Evolutionary conservation across 2,113 vertebrate species (phyloP), one percentile per base, ranked within the genome.

Genomic region (Gymnarchus niloticus): DNA sequence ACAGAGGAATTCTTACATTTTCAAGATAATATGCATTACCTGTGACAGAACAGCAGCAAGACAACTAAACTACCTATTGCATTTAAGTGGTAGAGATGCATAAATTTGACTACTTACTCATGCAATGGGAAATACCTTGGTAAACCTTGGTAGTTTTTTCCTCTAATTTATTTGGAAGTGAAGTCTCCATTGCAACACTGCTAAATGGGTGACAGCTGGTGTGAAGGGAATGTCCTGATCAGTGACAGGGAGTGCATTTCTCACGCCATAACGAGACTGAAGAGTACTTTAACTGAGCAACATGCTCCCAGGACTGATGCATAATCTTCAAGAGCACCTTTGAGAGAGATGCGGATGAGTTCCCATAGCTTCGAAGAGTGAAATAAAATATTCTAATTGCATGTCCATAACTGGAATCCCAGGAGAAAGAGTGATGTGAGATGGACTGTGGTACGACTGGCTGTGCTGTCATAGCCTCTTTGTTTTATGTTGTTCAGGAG

Each of bases 341-440:
- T 56, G n/a, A 28, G 48, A 56, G 80, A 52, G n/a, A 19, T 9
- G 23, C 37, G 9, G 76, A 78, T 48, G 76, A 54, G 48, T 82
- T 82, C 21, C n/a, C 80, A 54, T 54, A 56, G 49, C 51, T 56
- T 82, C 28, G 12, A 48, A 52, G 49, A 54, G n/a, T 12, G 2
- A 54, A 82, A 82, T 82, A 33, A 56, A 82, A 56, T 82, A 82
- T 82, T 82, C 23, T 54, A 82, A 33, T 33, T 54, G 80, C 25
- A 19, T 7, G 14, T 54, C 37, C 51, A 10, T 33, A 82, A 81
- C 25, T 33, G 49, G 48, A 51, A 28, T 33, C 21, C 25, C 46
- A 23, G 48, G 46, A 46, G 6, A 28, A 25, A 52, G 6, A 23
- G 48, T 44, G 48, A 52, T 52, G 23, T 61, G 57, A 61, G 6